These are phyloP conservation scores for Crioceris asparagi DNA, from an alignment of 2,888 invertebrate genomes.

Conservation along the genomic window DNA sequence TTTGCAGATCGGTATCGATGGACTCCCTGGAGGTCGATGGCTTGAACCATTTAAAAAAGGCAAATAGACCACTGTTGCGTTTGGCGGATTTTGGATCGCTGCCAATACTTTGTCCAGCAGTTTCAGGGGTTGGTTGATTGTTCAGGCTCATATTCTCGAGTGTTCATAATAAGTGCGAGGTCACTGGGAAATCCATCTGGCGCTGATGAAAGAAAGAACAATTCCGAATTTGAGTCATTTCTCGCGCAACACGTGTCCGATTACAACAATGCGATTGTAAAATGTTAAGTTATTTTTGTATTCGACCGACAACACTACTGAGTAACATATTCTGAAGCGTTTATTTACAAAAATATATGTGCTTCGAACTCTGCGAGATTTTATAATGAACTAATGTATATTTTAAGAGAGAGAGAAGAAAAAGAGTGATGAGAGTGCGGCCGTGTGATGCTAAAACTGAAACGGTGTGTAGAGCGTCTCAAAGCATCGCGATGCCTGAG, in stretches of 20 bases:
- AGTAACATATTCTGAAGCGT: too few relatives aligned
- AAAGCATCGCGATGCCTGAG: conserved; percentile 26
- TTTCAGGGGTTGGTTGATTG: conserved; percentile 24
- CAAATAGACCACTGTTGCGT: conserved; percentile 44
- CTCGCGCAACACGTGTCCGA: conserved; percentile 13
- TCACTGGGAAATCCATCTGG: conserved; percentile 17
- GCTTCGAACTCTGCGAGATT: too few relatives aligned
- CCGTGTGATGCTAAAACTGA: not conserved
- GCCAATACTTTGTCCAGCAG: conserved; percentile 35
- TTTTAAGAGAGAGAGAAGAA: conserved; percentile 15
- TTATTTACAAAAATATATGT: too few relatives aligned
- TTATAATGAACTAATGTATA: conserved; percentile 20
- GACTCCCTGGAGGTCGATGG: conserved; percentile 39
- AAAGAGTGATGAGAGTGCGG: not conserved
- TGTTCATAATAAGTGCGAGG: conserved; percentile 11
- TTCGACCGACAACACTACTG: too few relatives aligned
- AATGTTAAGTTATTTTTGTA: too few relatives aligned
- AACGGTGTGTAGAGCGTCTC: conserved; percentile 7
- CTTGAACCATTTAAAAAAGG: conserved; percentile 65
- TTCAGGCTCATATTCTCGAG: conserved; percentile 26
- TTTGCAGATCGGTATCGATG: conserved; percentile 25
- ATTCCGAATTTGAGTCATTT: not conserved
- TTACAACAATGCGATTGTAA: too few relatives aligned
- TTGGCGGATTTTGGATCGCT: conserved; percentile 35
- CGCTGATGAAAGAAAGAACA: conserved; percentile 10